Percentiles rank a stretch among this genome's conserved stretches.
Evolutionary conservation across 2,113 vertebrate genomes (phyloP).

Genomic region (Conger conger): DNA sequence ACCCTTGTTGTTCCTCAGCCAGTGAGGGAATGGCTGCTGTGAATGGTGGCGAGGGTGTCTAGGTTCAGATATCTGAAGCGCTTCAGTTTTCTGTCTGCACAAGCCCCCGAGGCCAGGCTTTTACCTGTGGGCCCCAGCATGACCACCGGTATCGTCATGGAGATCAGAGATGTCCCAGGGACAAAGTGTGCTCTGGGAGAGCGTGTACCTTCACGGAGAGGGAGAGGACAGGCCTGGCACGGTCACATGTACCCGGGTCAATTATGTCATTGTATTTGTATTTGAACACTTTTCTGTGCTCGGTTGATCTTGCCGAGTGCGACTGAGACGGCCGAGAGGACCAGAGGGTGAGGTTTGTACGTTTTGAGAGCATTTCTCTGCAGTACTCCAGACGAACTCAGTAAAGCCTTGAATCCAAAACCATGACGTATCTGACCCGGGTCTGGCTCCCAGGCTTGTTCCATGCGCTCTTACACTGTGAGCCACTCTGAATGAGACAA

Average conservation of each 20-base stretch:
- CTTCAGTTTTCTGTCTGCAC: not conserved
- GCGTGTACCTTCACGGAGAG: not conserved
- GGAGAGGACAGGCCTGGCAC: not conserved
- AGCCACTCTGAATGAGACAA: too few species aligned
- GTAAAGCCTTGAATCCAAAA: too few species aligned
- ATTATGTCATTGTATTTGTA: too few species aligned
- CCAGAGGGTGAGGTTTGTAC: too few species aligned
- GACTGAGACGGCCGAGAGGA: too few species aligned
- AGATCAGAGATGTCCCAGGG: not conserved
- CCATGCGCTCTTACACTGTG: too few species aligned
- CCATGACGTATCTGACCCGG: too few species aligned
- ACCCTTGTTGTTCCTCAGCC: not conserved
- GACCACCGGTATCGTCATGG: not conserved
- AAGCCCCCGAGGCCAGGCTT: not conserved
- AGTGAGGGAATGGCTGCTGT: slow-evolving; percentile 2
- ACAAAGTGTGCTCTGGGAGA: not conserved
- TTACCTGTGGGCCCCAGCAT: not conserved
- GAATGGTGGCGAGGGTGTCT: not conserved
- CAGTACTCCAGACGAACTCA: too few species aligned
- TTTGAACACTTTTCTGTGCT: too few species aligned
- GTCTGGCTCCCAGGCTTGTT: too few species aligned
- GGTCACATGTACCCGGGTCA: not conserved
- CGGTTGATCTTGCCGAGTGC: too few species aligned
- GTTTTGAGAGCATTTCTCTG: too few species aligned
- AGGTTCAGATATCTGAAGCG: not conserved